A percentile compares a stretch with the other conserved stretches of the same genome.
Conservation (phyloP, 2,797 vertebrate genomes). For the Distichodus sexfasciatus region DNA sequence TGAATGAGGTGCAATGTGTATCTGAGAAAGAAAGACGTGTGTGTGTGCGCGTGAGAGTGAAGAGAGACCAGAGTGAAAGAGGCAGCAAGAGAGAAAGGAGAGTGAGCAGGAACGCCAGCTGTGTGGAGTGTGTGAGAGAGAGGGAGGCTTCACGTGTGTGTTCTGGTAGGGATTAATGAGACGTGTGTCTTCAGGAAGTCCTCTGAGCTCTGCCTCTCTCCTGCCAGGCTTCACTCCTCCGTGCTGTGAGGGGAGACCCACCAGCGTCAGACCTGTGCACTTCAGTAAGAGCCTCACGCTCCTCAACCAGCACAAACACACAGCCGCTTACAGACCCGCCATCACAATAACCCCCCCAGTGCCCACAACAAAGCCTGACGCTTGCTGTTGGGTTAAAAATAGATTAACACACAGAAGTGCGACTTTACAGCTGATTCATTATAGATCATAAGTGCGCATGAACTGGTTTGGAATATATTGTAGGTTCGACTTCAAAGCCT, state of each 20-base stretch:
- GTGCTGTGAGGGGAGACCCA: not conserved
- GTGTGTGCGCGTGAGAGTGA: too few species aligned
- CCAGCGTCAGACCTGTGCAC: not conserved
- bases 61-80: not conserved
- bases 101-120: too few species aligned
- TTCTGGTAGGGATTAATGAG: constrained; percentile 10
- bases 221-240: not conserved
- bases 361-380: too few species aligned
- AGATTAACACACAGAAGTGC: not conserved
- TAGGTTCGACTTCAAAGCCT: constrained; percentile 4
- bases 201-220: constrained; percentile 11
- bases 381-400: not conserved
- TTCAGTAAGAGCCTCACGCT: not conserved
- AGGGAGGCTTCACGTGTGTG: not conserved
- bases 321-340: not conserved
- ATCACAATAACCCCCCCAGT: too few species aligned
- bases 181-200: constrained; percentile 16
- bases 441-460: not conserved
- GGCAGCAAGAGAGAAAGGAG: not conserved
- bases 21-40: too few species aligned
- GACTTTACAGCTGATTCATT: not conserved
- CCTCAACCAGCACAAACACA: not conserved
- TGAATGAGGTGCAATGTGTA: too few species aligned
- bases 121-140: too few species aligned
- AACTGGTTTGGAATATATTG: not conserved